Evolutionary conservation across 2,797 vertebrate genomes (phyloP), one percentile per base, ranked within the genome.

Genomic region (Huso huso): DNA sequence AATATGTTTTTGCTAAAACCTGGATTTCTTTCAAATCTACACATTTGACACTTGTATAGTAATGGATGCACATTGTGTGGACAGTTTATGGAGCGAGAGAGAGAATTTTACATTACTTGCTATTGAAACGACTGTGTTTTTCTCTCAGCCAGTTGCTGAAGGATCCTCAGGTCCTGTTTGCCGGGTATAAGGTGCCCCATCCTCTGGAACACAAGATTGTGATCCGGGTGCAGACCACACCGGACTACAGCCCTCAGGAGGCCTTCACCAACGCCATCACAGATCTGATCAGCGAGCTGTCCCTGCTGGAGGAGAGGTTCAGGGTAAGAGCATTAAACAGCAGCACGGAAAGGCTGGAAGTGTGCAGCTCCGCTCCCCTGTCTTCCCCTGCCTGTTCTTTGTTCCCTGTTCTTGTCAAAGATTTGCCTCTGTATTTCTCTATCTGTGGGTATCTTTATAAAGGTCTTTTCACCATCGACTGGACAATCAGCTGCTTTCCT

Each of bases 251-350:
- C 73, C 95, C 95, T 10, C 92, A 99, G 85, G 96, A 99, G 60
- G 96, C 96, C 0, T 99, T 99, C 68, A 97, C 96, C 6, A 98
- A 98, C 0, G 93, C 96, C 72, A 96, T 99, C 85, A 99, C 96
- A 0, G 96, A 99, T 61, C 81, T 99, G 58, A 98, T 99, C 85
- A 97, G 94, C 0, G 96, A 99, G 74, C 88, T 99, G 7, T 99
- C 96, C 1, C 88, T 98, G 48, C 79, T 99, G 71, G 96, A 98
- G 63, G 96, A 98, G 73, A 85, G 96, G 5, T 98, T 98, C 83
- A 84, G 93, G 82, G 96, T 97, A 37, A 37, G 23, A 37, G 23
- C 23, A 37, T 37, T 37, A 37, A 37, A 37, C 23, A 4, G 23
- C 23, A 37, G 23, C 23, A 37, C 1, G 15, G 15, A 37, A 37